These are phyloP conservation scores for Cetonia aurata DNA, from an alignment of 2,888 invertebrate species.

Conservation along the genomic window DNA sequence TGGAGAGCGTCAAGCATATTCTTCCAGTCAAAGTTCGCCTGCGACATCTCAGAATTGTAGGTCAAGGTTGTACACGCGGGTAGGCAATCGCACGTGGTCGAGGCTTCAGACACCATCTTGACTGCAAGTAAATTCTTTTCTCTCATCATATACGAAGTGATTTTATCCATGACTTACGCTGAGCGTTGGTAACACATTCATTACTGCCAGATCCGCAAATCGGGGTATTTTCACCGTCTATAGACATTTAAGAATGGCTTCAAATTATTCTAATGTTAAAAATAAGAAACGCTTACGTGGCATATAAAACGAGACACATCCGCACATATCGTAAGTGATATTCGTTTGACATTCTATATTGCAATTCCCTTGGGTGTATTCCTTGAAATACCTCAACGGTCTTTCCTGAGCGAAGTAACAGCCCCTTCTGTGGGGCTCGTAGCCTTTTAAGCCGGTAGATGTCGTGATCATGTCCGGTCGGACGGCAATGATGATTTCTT, in stretches of 20 bases:
- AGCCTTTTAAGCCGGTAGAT: conserved; percentile 74
- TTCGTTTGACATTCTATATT: conserved; percentile 80
- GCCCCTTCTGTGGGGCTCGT: conserved; percentile 75
- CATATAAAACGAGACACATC: conserved; percentile 80
- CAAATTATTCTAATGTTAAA: no score
- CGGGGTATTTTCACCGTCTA: conserved; percentile 70
- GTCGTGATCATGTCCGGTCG: conserved; percentile 84
- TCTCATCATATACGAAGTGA: no score
- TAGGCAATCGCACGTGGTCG: conserved; percentile 69
- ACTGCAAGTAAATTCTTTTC: conserved; percentile 17
- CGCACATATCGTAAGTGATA: conserved; percentile 73
- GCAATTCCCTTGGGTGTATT: conserved; percentile 81
- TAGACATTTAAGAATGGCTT: conserved; percentile 52
- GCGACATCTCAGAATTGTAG: conserved; percentile 80
- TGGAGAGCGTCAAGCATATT: conserved; percentile 71
- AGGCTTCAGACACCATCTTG: conserved; percentile 41
- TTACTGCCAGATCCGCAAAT: conserved; percentile 73
- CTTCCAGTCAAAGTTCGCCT: conserved; percentile 76
- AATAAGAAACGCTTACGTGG: conserved; percentile 66
- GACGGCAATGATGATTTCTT: conserved; percentile 79
- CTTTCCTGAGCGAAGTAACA: conserved; percentile 79
- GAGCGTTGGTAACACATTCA: conserved; percentile 69
- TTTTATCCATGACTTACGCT: conserved; percentile 66
- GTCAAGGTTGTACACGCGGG: conserved; percentile 78
- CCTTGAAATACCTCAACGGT: conserved; percentile 75